Evolutionary conservation across 1,140 invertebrate genomes (phyloP).

Genomic region (Ips nitidus): DNA sequence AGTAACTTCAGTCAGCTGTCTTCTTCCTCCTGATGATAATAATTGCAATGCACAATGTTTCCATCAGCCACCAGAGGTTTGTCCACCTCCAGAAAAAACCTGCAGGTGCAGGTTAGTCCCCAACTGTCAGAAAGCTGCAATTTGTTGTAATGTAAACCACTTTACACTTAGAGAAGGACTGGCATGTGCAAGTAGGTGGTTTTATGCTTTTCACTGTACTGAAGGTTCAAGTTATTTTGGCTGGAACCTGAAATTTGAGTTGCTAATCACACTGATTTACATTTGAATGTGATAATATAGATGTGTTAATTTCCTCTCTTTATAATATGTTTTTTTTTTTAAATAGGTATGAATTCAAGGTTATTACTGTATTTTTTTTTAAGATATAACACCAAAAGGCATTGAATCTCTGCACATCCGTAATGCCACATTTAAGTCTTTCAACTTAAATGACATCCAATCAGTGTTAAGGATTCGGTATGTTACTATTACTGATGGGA

Average conservation of each 20-base stretch:
- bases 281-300: no score
- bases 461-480: constrained; percentile 61
- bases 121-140: constrained; percentile 49
- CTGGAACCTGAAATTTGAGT: no score
- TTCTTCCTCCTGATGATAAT: constrained; percentile 27
- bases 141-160: constrained; percentile 56
- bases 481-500: constrained; percentile 72
- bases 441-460: constrained; percentile 56
- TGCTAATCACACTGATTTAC: no score
- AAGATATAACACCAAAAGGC: constrained; percentile 39
- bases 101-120: constrained; percentile 42
- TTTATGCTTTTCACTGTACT: no score
- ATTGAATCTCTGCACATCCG: constrained; percentile 61
- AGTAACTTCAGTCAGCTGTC: not conserved
- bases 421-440: constrained; percentile 64
- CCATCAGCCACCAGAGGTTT: constrained; percentile 38
- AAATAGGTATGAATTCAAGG: no score
- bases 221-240: no score
- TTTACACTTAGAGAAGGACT: constrained; percentile 53
- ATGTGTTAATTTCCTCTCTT: no score
- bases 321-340: no score
- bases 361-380: constrained; percentile 10
- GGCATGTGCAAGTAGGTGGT: constrained; percentile 53
- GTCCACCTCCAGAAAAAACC: constrained; percentile 36
- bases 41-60: constrained; percentile 40